Evolutionary conservation across 1,140 invertebrate species (phyloP).

Genomic region (Ladona fulva): DNA sequence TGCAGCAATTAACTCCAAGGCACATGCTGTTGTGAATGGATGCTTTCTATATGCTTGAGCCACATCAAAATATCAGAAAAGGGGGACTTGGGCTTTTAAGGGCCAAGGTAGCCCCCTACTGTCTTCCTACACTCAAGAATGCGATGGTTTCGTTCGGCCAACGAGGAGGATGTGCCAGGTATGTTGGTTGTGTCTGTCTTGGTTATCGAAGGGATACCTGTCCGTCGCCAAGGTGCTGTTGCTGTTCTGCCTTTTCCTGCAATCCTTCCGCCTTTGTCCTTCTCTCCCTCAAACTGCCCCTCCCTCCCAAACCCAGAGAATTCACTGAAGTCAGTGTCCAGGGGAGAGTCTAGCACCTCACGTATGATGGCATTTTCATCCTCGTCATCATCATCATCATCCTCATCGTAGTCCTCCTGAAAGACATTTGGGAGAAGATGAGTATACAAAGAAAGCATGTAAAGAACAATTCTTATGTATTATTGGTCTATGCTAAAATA

Average conservation of each 20-base stretch:
- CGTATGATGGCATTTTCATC: not conserved
- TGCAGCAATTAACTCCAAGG: not conserved
- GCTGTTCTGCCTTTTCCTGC: not conserved
- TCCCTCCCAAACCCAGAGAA: not conserved
- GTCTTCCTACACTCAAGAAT: not conserved
- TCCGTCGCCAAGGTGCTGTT: constrained; percentile 45
- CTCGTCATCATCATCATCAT: not conserved
- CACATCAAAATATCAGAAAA: constrained; percentile 3
- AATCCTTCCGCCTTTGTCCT: not conserved
- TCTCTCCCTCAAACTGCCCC: not conserved
- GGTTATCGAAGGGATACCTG: constrained; percentile 34
- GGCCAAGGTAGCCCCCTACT: not conserved
- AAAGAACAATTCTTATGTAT: too few species aligned
- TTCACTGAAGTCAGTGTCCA: not conserved
- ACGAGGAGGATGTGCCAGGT: not conserved
- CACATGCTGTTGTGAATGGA: not conserved
- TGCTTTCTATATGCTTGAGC: not conserved
- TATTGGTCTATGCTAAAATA: too few species aligned
- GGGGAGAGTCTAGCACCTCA: not conserved
- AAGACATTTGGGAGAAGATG: not conserved
- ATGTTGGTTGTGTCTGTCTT: constrained; percentile 5
- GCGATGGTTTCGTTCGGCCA: not conserved
- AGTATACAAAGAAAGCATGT: not conserved
- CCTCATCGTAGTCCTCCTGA: not conserved
- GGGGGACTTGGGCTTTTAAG: not conserved